These are phyloP conservation scores for Trichomycterus rosablanca DNA, from an alignment of 2,113 vertebrate genomes.

Conservation along the genomic window DNA sequence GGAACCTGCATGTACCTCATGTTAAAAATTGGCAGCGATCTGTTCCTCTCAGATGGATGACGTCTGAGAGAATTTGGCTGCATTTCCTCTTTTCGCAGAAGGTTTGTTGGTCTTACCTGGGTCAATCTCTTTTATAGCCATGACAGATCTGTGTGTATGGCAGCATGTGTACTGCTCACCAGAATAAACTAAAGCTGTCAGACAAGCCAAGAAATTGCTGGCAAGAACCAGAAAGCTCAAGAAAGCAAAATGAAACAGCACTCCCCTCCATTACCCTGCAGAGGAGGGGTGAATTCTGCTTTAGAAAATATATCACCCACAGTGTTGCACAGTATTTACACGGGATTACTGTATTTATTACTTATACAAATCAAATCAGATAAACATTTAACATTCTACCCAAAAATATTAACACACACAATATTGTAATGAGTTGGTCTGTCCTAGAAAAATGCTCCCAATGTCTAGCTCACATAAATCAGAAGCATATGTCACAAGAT, in stretches of 20 bases:
- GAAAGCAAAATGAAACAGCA: slow-evolving; percentile 14
- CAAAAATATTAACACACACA: too few relatives aligned
- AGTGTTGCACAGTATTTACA: not conserved
- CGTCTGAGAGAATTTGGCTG: not conserved
- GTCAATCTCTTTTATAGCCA: slow-evolving; percentile 6
- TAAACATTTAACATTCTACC: too few relatives aligned
- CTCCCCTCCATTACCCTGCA: slow-evolving; percentile 16
- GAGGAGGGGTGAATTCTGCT: not conserved
- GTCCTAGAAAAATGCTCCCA: too few relatives aligned
- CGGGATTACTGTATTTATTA: too few relatives aligned
- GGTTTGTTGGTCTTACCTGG: slow-evolving; percentile 14
- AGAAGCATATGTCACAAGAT: too few relatives aligned
- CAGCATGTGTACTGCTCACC: slow-evolving; percentile 5
- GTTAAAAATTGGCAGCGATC: too few relatives aligned
- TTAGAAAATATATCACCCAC: not conserved
- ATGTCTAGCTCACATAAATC: too few relatives aligned
- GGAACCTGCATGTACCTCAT: too few relatives aligned
- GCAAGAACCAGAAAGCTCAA: slow-evolving; percentile 13
- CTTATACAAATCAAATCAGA: too few relatives aligned
- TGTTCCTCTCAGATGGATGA: too few relatives aligned
- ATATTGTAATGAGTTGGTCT: too few relatives aligned
- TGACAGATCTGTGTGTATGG: slow-evolving; percentile 15
- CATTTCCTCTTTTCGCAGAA: not conserved
- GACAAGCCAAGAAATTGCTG: slow-evolving; percentile 22
- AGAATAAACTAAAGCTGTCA: slow-evolving; percentile 31